These are phyloP conservation scores for Cataglyphis albicans DNA, from an alignment of 2,888 invertebrate species.

Conservation along the genomic window DNA sequence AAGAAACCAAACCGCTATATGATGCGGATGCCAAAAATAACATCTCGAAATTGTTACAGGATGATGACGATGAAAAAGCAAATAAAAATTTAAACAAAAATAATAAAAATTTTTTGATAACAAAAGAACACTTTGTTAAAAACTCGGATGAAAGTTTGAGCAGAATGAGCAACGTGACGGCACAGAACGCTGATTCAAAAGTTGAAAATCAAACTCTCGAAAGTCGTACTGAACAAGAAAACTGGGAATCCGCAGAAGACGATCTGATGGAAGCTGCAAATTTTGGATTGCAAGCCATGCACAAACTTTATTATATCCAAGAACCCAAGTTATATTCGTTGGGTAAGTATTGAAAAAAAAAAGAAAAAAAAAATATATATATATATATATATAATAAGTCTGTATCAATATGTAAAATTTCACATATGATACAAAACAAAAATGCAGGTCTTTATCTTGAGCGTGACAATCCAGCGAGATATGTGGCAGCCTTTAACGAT, in stretches of 20 bases:
- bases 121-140: neutral
- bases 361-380: neutral
- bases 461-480: slow-evolving; percentile 89
- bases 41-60: neutral
- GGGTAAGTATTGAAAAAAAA: slow-evolving; percentile 85
- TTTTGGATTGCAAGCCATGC: slow-evolving; percentile 90
- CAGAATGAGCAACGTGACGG: neutral
- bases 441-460: slow-evolving; percentile 89
- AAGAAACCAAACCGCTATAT: neutral
- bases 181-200: neutral
- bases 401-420: slow-evolving; percentile 5
- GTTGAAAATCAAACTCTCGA: slow-evolving; percentile 39
- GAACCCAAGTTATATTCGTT: slow-evolving; percentile 89
- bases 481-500: slow-evolving; percentile 91
- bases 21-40: neutral
- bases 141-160: neutral
- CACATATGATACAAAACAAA: neutral
- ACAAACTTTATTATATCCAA: slow-evolving; percentile 88
- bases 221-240: slow-evolving; percentile 52
- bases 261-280: slow-evolving; percentile 90
- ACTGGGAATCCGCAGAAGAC: slow-evolving; percentile 72
- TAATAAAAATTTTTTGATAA: neutral
- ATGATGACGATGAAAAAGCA: neutral
- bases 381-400: neutral
- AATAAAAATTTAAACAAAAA: neutral